Percentiles rank a stretch among this genome's conserved stretches.
phyloP scores from a whole-genome alignment of 2,113 vertebrate species.

The Tragelaphus buxtoni region DNA sequence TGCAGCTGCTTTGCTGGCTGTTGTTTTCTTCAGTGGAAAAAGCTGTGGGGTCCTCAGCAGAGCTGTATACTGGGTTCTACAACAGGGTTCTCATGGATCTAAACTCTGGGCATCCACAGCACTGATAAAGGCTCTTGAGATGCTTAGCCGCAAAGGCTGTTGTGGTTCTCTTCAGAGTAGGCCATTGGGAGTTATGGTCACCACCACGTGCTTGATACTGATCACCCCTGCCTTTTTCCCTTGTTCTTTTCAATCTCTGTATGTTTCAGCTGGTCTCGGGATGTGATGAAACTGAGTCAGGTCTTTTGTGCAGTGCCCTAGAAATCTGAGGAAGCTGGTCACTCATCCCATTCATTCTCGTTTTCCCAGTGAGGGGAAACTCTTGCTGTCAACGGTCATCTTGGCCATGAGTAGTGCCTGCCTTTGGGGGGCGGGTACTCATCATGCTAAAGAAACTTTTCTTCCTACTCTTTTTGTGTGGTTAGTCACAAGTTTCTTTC shows the following conservation, averaged over 20 bases:
- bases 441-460: neutral
- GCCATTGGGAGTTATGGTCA: neutral
- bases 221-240: neutral
- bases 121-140: too few species aligned
- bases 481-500: neutral
- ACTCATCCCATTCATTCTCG: neutral
- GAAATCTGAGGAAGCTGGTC: neutral
- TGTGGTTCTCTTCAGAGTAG: neutral
- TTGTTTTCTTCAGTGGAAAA: neutral
- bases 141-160: neutral
- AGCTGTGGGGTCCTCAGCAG: neutral
- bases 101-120: neutral
- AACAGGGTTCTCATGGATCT: neutral
- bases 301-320: too few species aligned
- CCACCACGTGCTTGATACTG: rapidly evolving
- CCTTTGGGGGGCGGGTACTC: neutral
- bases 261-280: neutral
- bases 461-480: neutral
- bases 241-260: neutral
- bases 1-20: rapidly evolving
- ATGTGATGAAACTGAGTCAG: neutral
- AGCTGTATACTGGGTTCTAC: neutral
- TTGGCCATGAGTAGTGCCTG: neutral
- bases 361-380: neutral
- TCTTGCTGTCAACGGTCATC: neutral